Base-by-base conservation (phyloP, 1,140 invertebrate species). In the Cryptotermes secundus region DNA sequence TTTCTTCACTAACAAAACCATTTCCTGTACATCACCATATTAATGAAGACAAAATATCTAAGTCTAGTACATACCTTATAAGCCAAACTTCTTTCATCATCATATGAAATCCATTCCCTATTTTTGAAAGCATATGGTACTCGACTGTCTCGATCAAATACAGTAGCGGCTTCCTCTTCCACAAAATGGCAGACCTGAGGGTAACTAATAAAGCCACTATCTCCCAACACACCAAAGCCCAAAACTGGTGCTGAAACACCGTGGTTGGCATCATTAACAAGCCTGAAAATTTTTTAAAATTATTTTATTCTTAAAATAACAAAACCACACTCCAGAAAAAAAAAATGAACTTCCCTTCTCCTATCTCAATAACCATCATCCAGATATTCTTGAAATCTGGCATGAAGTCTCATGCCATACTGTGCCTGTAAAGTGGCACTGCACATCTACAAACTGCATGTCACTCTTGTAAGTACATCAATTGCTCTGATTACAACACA, bases 61-160 rank as follows among this genome's bases (percentile, higher is more conserved):
- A 19, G 22, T 19, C 19, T 81, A 79, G 81, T 53, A 85, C 72
- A 87, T 89, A 94, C 93, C 90, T 98, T 98, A 87, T 92, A 92
- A 83, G 88, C 90, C 0, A 96, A 90, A 89, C 96, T 98, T 53
- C 91, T 88, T 9, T 91, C 89, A 88, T 97, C 93, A 86, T 99
- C 97, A 88, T 95, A 99, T 0, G 97, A 97, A 80, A 98, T 93
- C 97, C 97, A 99, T 88, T 98, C 95, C 10, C 90, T 90, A 53
- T 91, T 90, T 81, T 92, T 92, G 84, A 93, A 94, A 9, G 95
- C 91, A 90, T 97, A 99, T 3, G 97, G 96, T 31, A 96, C 96
- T 86, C 91, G 91, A 34, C 93, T 94, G 35, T 94, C 91, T 16
- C 91, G 87, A 86, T 97, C 94, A 87, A 93, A 95, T 26, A 92